phyloP scores from a whole-genome alignment of 2,113 vertebrate species.

The Etheostoma spectabile region DNA sequence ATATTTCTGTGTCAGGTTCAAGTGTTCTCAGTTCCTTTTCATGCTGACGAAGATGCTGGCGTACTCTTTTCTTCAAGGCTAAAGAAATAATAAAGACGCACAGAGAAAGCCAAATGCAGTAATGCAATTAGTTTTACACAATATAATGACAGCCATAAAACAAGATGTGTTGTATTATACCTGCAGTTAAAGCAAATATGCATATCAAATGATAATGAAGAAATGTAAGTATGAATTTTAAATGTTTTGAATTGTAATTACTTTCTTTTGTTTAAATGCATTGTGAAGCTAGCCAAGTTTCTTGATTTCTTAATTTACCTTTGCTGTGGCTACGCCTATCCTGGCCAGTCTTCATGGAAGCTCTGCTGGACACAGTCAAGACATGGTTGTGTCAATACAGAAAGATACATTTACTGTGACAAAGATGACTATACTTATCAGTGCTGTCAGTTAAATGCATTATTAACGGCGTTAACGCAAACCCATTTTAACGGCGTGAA shows the following conservation, averaged over 20 bases:
- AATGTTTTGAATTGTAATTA: background rate
- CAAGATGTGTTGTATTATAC: background rate
- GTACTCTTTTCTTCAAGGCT: constrained; percentile 6
- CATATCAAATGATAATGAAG: background rate
- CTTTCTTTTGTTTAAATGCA: too few species aligned
- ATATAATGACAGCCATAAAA: background rate
- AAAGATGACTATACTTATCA: background rate
- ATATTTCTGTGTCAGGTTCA: constrained; percentile 12
- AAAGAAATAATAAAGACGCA: background rate
- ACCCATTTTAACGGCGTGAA: too few species aligned
- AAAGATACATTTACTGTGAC: background rate
- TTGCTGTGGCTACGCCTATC: background rate
- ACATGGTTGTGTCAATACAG: background rate
- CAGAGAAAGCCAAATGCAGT: background rate
- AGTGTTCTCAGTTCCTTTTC: background rate
- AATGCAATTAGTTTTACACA: background rate
- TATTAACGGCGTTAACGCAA: too few species aligned
- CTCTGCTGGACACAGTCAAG: background rate
- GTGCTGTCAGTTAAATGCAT: too few species aligned
- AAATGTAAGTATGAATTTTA: background rate
- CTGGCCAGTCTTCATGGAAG: background rate
- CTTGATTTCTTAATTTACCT: background rate
- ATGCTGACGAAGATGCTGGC: background rate
- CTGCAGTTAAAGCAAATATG: background rate
- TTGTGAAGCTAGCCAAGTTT: background rate